Conservation (phyloP, 2,797 vertebrate species). For the Chelon auratus region DNA sequence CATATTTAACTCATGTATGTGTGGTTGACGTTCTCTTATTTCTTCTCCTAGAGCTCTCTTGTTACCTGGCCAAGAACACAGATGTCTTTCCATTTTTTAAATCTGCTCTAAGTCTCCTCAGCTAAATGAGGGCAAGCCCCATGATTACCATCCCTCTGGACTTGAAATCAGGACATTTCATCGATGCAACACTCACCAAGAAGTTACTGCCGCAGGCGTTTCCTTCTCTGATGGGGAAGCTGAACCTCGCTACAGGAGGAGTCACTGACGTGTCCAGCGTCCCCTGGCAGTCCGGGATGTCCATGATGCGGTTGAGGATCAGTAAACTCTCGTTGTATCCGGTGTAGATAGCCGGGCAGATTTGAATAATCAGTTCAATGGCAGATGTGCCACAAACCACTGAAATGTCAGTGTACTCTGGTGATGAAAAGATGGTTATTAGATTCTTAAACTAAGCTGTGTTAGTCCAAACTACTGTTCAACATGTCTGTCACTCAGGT, state of each 20-base stretch:
- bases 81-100: not conserved
- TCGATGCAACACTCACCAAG: constrained; percentile 63
- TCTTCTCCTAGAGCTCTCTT: not conserved
- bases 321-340: constrained; percentile 81
- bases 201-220: constrained; percentile 80
- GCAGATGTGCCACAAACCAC: constrained; percentile 80
- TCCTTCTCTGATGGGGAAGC: constrained; percentile 77
- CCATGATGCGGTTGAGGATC: constrained; percentile 70
- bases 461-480: not conserved
- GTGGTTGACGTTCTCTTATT: not conserved
- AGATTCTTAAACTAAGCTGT: not conserved
- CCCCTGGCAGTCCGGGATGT: constrained; percentile 63
- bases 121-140: constrained; percentile 1
- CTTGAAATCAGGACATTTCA: constrained; percentile 6
- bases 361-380: constrained; percentile 76
- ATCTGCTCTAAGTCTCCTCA: constrained; percentile 10
- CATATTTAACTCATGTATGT: constrained; percentile 10
- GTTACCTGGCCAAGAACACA: not conserved
- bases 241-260: constrained; percentile 79
- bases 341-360: constrained; percentile 79
- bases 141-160: not conserved
- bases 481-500: not conserved
- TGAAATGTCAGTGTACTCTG: constrained; percentile 80
- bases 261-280: constrained; percentile 64
- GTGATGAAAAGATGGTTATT: constrained; percentile 1